Evolutionary conservation across 2,797 vertebrate genomes (phyloP), one percentile per base, ranked within the genome.

Genomic region (Antrozous pallidus): DNA sequence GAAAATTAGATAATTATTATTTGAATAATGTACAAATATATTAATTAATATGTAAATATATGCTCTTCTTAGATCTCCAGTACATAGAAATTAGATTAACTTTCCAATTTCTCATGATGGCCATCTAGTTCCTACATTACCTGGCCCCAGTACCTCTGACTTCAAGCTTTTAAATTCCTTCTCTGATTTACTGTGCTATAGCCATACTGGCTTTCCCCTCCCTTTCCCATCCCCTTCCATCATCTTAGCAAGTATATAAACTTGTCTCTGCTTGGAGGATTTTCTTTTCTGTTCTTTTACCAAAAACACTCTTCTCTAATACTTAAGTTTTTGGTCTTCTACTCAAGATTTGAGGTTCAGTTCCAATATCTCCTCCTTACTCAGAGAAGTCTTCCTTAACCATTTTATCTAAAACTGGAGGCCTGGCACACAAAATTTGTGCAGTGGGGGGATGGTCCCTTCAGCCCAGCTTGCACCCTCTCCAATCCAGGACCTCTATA

Each of bases 351-450:
- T 82, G 83, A 77, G n/a, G 2, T 13, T 87, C 12, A 31, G 4
- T 71, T 96, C 45, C 74, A 67, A 87, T 79, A 75, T 22, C 71
- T 61, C 20, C n/a, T 88, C 12, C 17, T 83, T 83, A 49, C 6
- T 79, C 11, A 78, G 58, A 73, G 28, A 85, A 9, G 2, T 24
- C n/a, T 90, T 87, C 65, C 38, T 70, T 51, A 89, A 16, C 14
- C 12, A 79, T 70, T 40, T 79, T 88, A 56, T 70, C 31, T 49
- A 74, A 81, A 93, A 91, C 51, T 24, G 24, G 51, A 54, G 51
- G 51, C 20, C 22, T 3, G 3, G 22, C 24, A 22, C 51, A 54
- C 8, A 54, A 54, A 54, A 54, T 54, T 54, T 54, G 51, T 54
- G 8, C 51, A 54, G 0, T 6, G 51, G 8, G 51, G 22, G 22